A percentile compares a stretch with the other conserved stretches of the same genome.
Conservation (phyloP, 2,113 vertebrate species). For the Penelope pileata region DNA sequence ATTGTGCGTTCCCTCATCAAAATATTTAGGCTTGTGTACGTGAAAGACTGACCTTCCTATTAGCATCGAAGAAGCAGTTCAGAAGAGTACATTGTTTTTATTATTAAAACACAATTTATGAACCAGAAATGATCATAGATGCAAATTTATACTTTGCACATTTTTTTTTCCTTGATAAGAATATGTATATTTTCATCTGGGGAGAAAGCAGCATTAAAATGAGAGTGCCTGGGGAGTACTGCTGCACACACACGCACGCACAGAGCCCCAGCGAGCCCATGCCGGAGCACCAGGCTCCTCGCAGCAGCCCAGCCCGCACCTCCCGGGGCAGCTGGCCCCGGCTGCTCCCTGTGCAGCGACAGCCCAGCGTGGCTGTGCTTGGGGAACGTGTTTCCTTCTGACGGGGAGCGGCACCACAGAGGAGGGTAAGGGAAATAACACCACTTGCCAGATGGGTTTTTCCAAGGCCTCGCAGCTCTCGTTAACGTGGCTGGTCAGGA, state of each 20-base stretch:
- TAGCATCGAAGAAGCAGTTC: neutral
- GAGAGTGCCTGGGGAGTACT: slow-evolving; percentile 41
- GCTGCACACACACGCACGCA: neutral
- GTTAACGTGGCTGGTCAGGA: slow-evolving; percentile 56
- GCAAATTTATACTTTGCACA: slow-evolving; percentile 42
- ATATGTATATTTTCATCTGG: slow-evolving; percentile 51
- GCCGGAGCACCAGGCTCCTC: neutral
- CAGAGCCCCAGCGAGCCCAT: neutral
- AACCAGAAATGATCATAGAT: slow-evolving; percentile 52
- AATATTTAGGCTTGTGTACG: neutral
- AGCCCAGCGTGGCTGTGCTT: accelerated
- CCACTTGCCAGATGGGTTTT: neutral
- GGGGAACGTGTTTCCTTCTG: neutral
- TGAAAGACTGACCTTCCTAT: neutral
- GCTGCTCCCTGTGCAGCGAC: neutral
- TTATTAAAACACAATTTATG: slow-evolving; percentile 50
- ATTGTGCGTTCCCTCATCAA: neutral
- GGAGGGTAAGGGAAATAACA: neutral
- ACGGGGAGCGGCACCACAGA: neutral
- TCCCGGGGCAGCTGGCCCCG: neutral
- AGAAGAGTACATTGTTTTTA: neutral
- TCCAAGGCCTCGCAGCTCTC: neutral
- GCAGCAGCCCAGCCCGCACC: accelerated
- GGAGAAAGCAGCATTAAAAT: slow-evolving; percentile 52
- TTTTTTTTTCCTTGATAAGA: slow-evolving; percentile 61